Evolutionary conservation across 2,888 invertebrate genomes (phyloP).

Genomic region (Stenodera caucasica): DNA sequence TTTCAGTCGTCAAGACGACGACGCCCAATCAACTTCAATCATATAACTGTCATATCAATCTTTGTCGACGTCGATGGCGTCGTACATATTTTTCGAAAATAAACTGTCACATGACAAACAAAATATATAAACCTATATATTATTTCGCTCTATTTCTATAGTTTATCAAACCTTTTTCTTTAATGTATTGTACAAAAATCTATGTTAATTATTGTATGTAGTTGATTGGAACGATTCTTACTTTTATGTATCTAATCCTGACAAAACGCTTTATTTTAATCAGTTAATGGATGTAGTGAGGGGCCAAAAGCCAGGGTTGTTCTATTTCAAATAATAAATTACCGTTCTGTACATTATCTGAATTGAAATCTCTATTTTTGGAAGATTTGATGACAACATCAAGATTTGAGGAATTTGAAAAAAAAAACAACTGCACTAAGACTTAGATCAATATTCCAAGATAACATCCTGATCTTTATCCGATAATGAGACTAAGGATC

Average conservation of each 20-base stretch:
- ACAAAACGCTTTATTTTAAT: slow-evolving; percentile 46
- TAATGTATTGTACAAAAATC: background rate
- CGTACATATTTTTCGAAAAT: slow-evolving; percentile 10
- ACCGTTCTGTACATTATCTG: slow-evolving; percentile 23
- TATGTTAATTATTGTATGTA: no score
- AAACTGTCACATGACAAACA: background rate
- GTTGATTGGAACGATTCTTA: background rate
- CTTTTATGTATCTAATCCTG: slow-evolving; percentile 37
- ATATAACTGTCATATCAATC: slow-evolving; percentile 10
- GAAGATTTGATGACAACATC: background rate
- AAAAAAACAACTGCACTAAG: no score
- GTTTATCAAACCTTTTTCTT: background rate
- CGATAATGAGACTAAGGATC: no score
- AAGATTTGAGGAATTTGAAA: background rate
- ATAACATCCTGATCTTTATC: no score
- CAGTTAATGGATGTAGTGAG: slow-evolving; percentile 44
- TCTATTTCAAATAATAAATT: slow-evolving; percentile 22
- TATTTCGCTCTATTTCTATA: background rate
- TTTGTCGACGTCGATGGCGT: slow-evolving; percentile 7
- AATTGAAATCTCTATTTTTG: slow-evolving; percentile 12
- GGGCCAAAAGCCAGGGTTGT: slow-evolving; percentile 28
- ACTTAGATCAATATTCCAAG: no score
- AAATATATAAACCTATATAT: background rate
- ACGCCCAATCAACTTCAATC: slow-evolving; percentile 12
- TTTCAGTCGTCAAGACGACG: slow-evolving; percentile 11